Evolutionary conservation across 2,888 invertebrate genomes (phyloP).

Genomic region (Tetropium fuscum): DNA sequence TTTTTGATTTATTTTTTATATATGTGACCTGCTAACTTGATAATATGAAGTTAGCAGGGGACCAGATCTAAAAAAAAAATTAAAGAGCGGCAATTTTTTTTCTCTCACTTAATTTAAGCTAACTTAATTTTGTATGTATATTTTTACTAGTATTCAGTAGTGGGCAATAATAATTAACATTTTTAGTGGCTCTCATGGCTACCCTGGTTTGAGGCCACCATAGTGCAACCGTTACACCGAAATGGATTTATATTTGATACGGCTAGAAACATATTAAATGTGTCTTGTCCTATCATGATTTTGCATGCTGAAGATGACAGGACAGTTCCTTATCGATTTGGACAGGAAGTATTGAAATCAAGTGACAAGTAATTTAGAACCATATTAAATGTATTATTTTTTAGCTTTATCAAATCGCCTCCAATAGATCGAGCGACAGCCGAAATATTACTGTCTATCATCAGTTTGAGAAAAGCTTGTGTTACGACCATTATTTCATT

Average conservation of each 20-base stretch:
- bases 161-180: too few relatives aligned
- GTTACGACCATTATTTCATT: constrained; percentile 49
- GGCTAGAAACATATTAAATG: constrained; percentile 76
- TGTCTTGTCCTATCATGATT: constrained; percentile 83
- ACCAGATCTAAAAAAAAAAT: too few relatives aligned
- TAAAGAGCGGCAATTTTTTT: too few relatives aligned
- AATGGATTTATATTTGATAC: constrained; percentile 84
- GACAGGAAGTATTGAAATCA: constrained; percentile 73
- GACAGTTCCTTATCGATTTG: constrained; percentile 85
- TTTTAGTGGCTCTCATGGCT: constrained; percentile 79
- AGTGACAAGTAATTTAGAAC: constrained; percentile 5
- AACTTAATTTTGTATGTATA: too few relatives aligned
- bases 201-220: constrained; percentile 85
- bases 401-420: constrained; percentile 50
- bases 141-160: too few relatives aligned
- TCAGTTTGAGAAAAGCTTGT: constrained; percentile 42
- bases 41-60: too few relatives aligned
- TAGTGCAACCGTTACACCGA: constrained; percentile 80
- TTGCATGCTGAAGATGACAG: constrained; percentile 93
- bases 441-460: constrained; percentile 38
- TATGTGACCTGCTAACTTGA: too few relatives aligned
- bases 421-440: constrained; percentile 26
- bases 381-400: not conserved
- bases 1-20: too few relatives aligned
- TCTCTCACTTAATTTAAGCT: too few relatives aligned